Evolutionary conservation across 2,888 invertebrate genomes (phyloP), one percentile per base, ranked within the genome.

Genomic region (Dorcus parallelipipedus): DNA sequence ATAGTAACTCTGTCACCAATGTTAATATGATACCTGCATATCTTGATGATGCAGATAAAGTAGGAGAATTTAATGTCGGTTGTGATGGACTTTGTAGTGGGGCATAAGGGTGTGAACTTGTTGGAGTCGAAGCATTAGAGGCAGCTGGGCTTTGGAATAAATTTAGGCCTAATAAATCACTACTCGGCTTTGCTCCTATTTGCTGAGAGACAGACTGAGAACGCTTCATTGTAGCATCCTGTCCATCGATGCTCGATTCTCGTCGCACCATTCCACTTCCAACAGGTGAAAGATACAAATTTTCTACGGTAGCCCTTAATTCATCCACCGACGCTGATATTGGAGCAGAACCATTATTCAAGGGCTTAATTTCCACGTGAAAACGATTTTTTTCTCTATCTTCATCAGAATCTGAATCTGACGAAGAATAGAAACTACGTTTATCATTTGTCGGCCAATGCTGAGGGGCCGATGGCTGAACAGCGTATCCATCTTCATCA

Each of bases 251-350:
- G 70, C 86, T 87, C 1, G 90, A 88, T 39, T 88, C 87, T 65
- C 90, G 83, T 64, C 90, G 82, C 50, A 84, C 82, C 73, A 83
- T 73, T 26, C 67, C 63, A 53, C 73, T 84, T 33, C 90, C 89
- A 52, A 89, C 85, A 63, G 93, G 91, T 52, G 91, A 91, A 53
- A 91, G 74, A 38, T 95, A 91, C 62, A 97, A 85, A 78, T 92
- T 95, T 77, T 93, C 95, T 52, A 96, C 92, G 40, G 95, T 95
- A 23, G 93, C 94, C 69, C 94, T 83, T 17, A 97, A 82, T 76
- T 96, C 96, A 79, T 96, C 96, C 9, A 96, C 95, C 78, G 95
- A 96, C n/a, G 95, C 95, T 62, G 95, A 93, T 85, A 93, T 91
- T 1, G 93, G 92, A 53, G 90, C 91, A 56, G 88, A 85, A 50